Base-by-base conservation (phyloP, 2,888 invertebrate species). In the Luffia ferchaultella region DNA sequence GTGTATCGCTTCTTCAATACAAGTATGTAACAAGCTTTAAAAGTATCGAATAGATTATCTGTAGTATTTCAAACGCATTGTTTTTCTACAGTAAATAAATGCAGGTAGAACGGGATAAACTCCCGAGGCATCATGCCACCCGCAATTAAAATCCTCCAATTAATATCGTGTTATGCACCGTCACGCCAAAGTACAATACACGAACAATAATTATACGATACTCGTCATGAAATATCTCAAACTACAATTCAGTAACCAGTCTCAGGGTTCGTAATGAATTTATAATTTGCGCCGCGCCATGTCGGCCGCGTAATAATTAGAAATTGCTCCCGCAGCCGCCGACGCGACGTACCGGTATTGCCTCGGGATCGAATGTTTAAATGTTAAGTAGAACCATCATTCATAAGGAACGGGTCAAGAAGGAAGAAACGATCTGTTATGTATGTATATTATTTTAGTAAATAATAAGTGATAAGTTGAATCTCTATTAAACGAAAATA, bases 251-350 rank as follows among this genome's bases (percentile, higher is more conserved):
- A 3, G 30, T 30, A 30, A 7, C 30, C 12, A 3, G 30, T 7
- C 3, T 3, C 12, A 3, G 30, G 5, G 30, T 30, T 20, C 16
- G 69, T 71, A 73, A 75, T 72, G 73, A 76, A 76, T 76, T 76
- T 76, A 73, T 76, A 77, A 77, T 76, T 76, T 73, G 73, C 68
- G 59, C 63, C 65, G 52, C n/a, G n/a, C n/a, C n/a, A n/a, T n/a
- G n/a, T n/a, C n/a, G n/a, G 20, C 43, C 49, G 54, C n/a, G 15
- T 59, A 61, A 67, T 70, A 70, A 73, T 73, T 73, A 73, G 67
- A 65, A 43, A 18, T 43, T 15, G 20, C 20, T 20, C 49, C 43
- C 19, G 43, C 12, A 30, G 30, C 5, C 30, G 30, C 3, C 5
- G 30, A 7, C 30, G 30, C 5, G 30, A 7, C 3, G 30, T 7